phyloP scores from a whole-genome alignment of 2,113 vertebrate species.

The Nycticryphes semicollaris region DNA sequence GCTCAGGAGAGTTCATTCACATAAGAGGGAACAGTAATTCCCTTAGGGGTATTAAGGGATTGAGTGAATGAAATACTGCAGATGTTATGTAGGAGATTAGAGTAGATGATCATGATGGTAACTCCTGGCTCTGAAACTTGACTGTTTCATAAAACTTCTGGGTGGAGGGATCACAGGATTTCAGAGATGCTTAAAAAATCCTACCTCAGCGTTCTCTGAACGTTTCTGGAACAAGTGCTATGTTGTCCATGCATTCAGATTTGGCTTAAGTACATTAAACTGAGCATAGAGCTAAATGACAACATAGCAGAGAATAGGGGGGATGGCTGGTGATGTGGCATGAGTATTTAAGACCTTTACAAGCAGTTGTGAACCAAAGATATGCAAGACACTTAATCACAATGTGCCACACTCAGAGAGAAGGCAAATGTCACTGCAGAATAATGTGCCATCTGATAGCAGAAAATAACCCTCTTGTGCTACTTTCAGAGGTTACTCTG shows the following conservation, averaged over 20 bases:
- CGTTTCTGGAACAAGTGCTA: not conserved
- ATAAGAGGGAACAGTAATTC: not conserved
- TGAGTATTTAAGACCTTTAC: not conserved
- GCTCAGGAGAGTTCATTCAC: not conserved
- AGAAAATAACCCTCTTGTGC: not conserved
- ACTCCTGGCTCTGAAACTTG: slow-evolving; percentile 17
- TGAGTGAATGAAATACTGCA: not conserved
- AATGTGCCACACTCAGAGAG: not conserved
- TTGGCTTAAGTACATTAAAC: not conserved
- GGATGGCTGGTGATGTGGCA: not conserved
- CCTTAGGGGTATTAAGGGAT: not conserved
- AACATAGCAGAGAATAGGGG: not conserved
- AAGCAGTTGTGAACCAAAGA: not conserved
- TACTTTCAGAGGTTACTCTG: not conserved
- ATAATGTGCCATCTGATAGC: not conserved
- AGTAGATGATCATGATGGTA: not conserved
- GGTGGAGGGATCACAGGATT: not conserved
- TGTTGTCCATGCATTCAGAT: not conserved
- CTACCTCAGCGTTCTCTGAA: not conserved
- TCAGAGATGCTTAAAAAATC: not conserved
- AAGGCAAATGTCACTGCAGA: not conserved
- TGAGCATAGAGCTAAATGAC: not conserved
- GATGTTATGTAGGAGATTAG: not conserved
- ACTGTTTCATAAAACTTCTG: slow-evolving; percentile 33
- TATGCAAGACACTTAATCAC: not conserved